These are phyloP conservation scores for Gracilinanus agilis DNA, from an alignment of 2,113 vertebrate genomes.

Conservation along the genomic window DNA sequence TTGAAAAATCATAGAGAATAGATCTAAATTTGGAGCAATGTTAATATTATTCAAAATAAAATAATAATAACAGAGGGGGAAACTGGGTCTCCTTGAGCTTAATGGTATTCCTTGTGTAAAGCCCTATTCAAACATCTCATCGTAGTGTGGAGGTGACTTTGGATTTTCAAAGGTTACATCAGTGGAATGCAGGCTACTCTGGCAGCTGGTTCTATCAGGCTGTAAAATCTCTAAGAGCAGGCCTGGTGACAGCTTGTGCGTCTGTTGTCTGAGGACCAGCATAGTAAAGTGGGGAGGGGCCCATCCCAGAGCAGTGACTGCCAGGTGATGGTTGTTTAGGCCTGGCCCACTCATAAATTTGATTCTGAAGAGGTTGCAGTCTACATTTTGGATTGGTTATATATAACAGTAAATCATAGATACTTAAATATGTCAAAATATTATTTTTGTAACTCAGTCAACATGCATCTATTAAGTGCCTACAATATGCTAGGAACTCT, in stretches of 20 bases:
- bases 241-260: not conserved
- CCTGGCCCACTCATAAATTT: not conserved
- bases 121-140: not conserved
- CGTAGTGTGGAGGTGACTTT: not conserved
- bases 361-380: not conserved
- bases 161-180: not conserved
- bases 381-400: not conserved
- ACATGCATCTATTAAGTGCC: not conserved
- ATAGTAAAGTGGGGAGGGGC: not conserved
- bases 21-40: not conserved
- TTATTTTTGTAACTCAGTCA: not conserved
- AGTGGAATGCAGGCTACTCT: not conserved
- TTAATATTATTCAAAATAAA: not conserved
- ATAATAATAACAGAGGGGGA: not conserved
- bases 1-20: not conserved
- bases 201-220: not conserved
- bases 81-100: not conserved
- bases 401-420: not conserved
- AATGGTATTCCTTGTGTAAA: not conserved
- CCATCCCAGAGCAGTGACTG: not conserved
- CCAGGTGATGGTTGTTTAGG: not conserved
- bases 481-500: not conserved
- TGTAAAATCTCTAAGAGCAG: not conserved
- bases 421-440: not conserved
- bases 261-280: not conserved